phyloP scores from a whole-genome alignment of 1,140 invertebrate genomes.

The Coptotermes formosanus region DNA sequence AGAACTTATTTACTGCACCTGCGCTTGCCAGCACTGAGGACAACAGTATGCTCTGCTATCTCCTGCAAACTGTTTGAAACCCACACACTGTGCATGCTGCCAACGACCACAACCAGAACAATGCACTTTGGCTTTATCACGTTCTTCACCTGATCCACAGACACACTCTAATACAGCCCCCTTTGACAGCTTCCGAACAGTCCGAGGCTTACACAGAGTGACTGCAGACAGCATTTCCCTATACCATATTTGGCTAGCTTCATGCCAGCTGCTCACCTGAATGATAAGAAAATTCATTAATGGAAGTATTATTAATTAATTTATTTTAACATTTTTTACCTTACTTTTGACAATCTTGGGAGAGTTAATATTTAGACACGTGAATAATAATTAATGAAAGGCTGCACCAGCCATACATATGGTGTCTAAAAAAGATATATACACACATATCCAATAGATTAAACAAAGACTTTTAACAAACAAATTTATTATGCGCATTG shows the following conservation, averaged over 20 bases:
- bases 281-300: neutral
- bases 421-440: no score
- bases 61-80: constrained; percentile 47
- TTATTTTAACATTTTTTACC: no score
- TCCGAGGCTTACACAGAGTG: neutral
- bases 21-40: constrained; percentile 61
- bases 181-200: neutral
- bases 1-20: constrained; percentile 39
- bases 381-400: no score
- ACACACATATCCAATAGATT: no score
- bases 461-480: no score
- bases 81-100: constrained; percentile 63
- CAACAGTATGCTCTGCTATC: constrained; percentile 53
- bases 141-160: constrained; percentile 12
- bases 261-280: no score
- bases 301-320: neutral
- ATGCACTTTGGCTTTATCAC: constrained; percentile 34
- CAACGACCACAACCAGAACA: constrained; percentile 57
- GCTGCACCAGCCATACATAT: no score
- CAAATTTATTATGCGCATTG: no score
- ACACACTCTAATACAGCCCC: constrained; percentile 9
- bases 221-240: neutral
- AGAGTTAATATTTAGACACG: no score
- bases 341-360: no score
- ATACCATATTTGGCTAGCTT: constrained; percentile 5